Conservation (phyloP, 1,140 invertebrate genomes). For the Leptonema lineaticorne region DNA sequence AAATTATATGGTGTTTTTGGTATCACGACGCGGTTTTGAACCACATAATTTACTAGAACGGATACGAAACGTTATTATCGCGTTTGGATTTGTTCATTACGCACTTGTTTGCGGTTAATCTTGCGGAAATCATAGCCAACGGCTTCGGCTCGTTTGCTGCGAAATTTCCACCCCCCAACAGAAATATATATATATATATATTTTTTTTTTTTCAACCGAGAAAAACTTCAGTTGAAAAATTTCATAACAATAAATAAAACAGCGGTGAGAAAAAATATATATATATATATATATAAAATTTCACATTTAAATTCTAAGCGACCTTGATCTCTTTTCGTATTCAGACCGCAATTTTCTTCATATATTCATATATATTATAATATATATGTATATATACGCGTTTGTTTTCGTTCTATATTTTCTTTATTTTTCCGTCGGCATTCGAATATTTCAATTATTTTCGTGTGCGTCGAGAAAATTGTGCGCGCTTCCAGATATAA, state of each 20-base stretch:
- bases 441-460: too few species aligned
- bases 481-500: too few species aligned
- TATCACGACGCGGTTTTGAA: constrained; percentile 20
- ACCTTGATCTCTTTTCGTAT: too few species aligned
- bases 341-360: too few species aligned
- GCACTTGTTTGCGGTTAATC: constrained; percentile 43
- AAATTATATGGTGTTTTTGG: constrained; percentile 23
- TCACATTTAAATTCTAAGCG: too few species aligned
- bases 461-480: too few species aligned
- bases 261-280: not conserved
- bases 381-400: too few species aligned
- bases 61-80: constrained; percentile 41
- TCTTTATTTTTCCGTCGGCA: too few species aligned
- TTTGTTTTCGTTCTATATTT: too few species aligned
- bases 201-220: not conserved
- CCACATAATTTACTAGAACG: constrained; percentile 37
- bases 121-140: constrained; percentile 36
- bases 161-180: not conserved
- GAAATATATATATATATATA: not conserved
- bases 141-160: constrained; percentile 6
- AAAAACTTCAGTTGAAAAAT: too few species aligned
- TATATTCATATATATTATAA: too few species aligned
- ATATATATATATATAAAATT: too few species aligned
- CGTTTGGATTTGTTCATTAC: constrained; percentile 43
- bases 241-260: not conserved